phyloP scores from a whole-genome alignment of 1,140 invertebrate species.

The Arctopsyche grandis region DNA sequence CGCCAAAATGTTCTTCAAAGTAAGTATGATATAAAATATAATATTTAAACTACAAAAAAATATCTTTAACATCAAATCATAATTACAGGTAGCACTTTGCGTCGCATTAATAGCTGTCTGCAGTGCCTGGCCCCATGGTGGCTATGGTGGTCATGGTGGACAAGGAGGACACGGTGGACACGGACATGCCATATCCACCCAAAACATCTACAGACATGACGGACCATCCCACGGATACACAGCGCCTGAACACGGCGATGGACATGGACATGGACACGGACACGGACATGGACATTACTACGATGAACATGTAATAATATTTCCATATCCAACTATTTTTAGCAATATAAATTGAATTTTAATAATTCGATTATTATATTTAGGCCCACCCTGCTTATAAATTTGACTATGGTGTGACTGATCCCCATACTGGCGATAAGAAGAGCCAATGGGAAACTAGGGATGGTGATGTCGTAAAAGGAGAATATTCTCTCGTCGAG shows the following conservation, averaged over 20 bases:
- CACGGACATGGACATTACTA: slow-evolving; percentile 37
- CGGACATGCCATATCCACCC: slow-evolving; percentile 43
- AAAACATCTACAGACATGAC: slow-evolving; percentile 45
- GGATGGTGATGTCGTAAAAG: slow-evolving; percentile 57
- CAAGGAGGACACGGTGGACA: slow-evolving; percentile 36
- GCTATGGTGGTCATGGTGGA: slow-evolving; percentile 24
- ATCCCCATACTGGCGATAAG: slow-evolving; percentile 59
- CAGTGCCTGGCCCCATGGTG: slow-evolving; percentile 38
- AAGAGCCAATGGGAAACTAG: slow-evolving; percentile 60
- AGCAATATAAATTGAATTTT: background rate
- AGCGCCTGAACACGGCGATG: slow-evolving; percentile 48
- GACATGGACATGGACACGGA: slow-evolving; percentile 39
- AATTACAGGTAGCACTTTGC: slow-evolving; percentile 42
- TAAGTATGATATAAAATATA: no score
- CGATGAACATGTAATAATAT: slow-evolving; percentile 55
- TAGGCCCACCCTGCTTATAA: slow-evolving; percentile 61
- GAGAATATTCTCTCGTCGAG: slow-evolving; percentile 77
- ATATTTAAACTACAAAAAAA: no score
- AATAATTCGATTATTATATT: slow-evolving; percentile 2
- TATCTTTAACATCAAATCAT: no score
- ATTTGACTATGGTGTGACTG: slow-evolving; percentile 59
- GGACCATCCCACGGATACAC: slow-evolving; percentile 50
- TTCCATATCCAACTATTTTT: slow-evolving; percentile 52
- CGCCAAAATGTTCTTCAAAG: slow-evolving; percentile 38
- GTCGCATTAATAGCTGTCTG: slow-evolving; percentile 43